Percentiles rank a stretch among this genome's conserved stretches.
Evolutionary conservation across 2,113 vertebrate genomes (phyloP).

Genomic region (Crotalus viridis): DNA sequence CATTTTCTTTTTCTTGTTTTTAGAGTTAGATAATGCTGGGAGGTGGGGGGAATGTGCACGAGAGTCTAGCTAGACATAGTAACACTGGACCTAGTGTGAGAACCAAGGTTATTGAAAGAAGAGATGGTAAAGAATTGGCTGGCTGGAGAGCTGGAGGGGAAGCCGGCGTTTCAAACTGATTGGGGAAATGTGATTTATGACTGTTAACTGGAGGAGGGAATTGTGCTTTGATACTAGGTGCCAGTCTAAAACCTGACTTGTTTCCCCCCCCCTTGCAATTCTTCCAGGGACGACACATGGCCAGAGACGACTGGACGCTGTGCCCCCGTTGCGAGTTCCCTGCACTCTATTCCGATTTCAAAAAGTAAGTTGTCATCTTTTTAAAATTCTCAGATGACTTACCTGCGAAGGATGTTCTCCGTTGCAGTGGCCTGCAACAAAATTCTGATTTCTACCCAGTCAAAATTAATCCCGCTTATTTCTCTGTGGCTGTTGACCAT

Average conservation of each 20-base stretch:
- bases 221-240: too few relatives aligned
- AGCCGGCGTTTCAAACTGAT: too few relatives aligned
- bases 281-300: conserved; percentile 89
- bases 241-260: not conserved
- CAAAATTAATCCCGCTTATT: not conserved
- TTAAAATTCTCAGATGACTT: not conserved
- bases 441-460: not conserved
- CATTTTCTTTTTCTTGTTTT: too few relatives aligned
- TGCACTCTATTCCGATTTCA: conserved; percentile 87
- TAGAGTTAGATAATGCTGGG: too few relatives aligned
- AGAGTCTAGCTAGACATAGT: too few relatives aligned
- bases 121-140: too few relatives aligned
- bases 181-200: too few relatives aligned
- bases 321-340: conserved; percentile 93
- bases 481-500: not conserved
- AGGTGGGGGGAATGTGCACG: too few relatives aligned
- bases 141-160: too few relatives aligned
- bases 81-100: too few relatives aligned
- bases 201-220: too few relatives aligned
- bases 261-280: not conserved
- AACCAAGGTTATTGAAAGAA: too few relatives aligned
- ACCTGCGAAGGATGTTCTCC: not conserved
- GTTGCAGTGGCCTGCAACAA: not conserved
- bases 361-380: conserved; percentile 75
- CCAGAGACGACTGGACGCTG: conserved; percentile 88